Percentiles rank a stretch among this genome's conserved stretches.
Conservation (phyloP, 2,888 invertebrate species). For the Dryocosmus kuriphilus region DNA sequence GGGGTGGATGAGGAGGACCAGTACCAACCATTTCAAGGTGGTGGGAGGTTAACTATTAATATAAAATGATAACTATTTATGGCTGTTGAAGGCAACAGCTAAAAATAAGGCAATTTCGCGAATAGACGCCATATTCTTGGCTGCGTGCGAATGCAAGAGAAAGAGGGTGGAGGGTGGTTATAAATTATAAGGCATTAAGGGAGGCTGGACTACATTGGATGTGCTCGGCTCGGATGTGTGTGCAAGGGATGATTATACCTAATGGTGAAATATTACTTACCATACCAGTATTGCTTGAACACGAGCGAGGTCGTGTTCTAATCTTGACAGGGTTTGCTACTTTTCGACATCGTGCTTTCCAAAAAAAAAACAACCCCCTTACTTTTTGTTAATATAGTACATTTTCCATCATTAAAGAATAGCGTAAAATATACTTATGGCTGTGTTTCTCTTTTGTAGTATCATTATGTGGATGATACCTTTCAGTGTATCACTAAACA, state of each 20-base stretch:
- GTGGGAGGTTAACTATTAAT: too few relatives aligned
- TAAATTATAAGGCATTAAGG: constrained; percentile 77
- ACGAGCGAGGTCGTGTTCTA: constrained; percentile 75
- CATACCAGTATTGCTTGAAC: constrained; percentile 76
- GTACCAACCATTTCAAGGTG: too few relatives aligned
- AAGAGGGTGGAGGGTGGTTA: constrained; percentile 64
- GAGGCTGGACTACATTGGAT: constrained; percentile 63
- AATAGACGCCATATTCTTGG: constrained; percentile 68
- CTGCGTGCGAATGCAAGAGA: constrained; percentile 55
- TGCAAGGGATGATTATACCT: constrained; percentile 77
- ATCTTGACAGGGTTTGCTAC: constrained; percentile 78
- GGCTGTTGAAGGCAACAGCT: too few relatives aligned
- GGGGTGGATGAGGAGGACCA: too few relatives aligned
- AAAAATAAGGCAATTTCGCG: background rate
- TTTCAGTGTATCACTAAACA: too few relatives aligned
- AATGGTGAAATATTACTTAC: constrained; percentile 78
- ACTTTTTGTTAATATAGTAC: too few relatives aligned
- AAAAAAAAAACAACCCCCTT: too few relatives aligned
- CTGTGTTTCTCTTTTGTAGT: too few relatives aligned
- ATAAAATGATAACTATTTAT: too few relatives aligned
- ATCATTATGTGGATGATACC: too few relatives aligned
- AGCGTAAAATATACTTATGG: too few relatives aligned
- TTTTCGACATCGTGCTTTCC: constrained; percentile 67
- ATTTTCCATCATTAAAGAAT: too few relatives aligned
- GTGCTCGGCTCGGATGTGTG: constrained; percentile 74